Evolutionary conservation across 2,113 vertebrate species (phyloP), one percentile per base, ranked within the genome.

Genomic region (Hystrix brachyura): DNA sequence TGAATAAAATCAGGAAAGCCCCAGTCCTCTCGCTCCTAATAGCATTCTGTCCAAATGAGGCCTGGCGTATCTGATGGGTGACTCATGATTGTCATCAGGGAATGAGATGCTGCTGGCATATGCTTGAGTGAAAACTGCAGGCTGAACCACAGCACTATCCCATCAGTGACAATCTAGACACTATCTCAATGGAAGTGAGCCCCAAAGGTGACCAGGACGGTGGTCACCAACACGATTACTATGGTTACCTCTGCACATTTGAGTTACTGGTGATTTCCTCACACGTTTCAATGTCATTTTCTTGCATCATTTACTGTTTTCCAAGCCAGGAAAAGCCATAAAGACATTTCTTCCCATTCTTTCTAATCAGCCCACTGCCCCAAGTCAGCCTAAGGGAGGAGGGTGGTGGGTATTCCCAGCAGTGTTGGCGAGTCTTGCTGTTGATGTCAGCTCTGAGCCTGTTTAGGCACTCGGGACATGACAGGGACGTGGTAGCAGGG

Each of bases 231-330:
- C 80, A 38, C 8, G 8, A 19, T 43, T 46, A 27, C 48, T 5
- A 10, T 59, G 67, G 34, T 78, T 67, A 72, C 43, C 53, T 79
- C 74, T 55, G 55, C 17, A 48, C 55, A 64, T 15, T 25, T 95
- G 65, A 46, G 57, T 90, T 57, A 18, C 46, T 38, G 91, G 46
- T 23, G 19, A 65, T 69, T 72, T 94, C 29, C 43, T 6, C 71
- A 60, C 59, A 46, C 18, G 55, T 91, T 85, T 65, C 82, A 82
- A 43, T 69, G 60, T 87, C 25, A 43, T 71, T 64, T 97, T 90
- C 65, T 76, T 90, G 2, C 74, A 67, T 87, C 76, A 74, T 67
- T 90, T 89, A 69, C 43, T 84, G 5, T 51, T 97, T 80, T 78
- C n/a, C 82, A 3, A 17, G 87, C 55, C 29, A 88, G 64, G 72